These are phyloP conservation scores for Orchesellides sinensis DNA, from an alignment of 2,888 invertebrate species.

Conservation along the genomic window DNA sequence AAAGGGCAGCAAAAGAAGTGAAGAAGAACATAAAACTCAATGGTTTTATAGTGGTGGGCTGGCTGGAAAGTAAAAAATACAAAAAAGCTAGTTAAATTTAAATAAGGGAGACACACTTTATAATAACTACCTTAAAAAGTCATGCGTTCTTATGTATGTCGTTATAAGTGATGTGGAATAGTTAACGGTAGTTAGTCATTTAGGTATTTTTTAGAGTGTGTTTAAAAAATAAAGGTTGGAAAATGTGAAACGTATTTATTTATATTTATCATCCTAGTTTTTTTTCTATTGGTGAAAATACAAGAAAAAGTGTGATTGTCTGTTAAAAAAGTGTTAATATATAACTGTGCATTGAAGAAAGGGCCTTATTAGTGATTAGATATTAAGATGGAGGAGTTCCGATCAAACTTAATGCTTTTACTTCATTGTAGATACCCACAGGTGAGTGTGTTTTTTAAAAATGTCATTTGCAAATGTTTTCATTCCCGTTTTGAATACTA, in stretches of 20 bases:
- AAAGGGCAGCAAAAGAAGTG: conserved; percentile 1
- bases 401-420: conserved; percentile 69
- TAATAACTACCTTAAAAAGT: too few species aligned
- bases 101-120: too few species aligned
- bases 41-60: conserved; percentile 27
- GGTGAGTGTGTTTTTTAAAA: too few species aligned
- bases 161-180: too few species aligned
- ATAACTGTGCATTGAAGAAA: conserved; percentile 1
- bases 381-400: conserved; percentile 67
- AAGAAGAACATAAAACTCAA: conserved; percentile 16
- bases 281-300: too few species aligned
- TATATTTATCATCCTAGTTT: neutral
- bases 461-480: too few species aligned
- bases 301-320: conserved; percentile 44
- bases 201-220: too few species aligned
- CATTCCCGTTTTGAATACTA: too few species aligned
- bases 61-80: conserved; percentile 40
- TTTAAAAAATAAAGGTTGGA: too few species aligned
- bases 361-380: conserved; percentile 49
- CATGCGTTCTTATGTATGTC: too few species aligned
- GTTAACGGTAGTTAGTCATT: too few species aligned
- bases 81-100: too few species aligned
- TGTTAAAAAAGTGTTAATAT: conserved; percentile 9
- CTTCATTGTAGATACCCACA: conserved; percentile 70
- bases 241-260: neutral